phyloP scores from a whole-genome alignment of 1,140 invertebrate genomes.

The Micrasema longulum region DNA sequence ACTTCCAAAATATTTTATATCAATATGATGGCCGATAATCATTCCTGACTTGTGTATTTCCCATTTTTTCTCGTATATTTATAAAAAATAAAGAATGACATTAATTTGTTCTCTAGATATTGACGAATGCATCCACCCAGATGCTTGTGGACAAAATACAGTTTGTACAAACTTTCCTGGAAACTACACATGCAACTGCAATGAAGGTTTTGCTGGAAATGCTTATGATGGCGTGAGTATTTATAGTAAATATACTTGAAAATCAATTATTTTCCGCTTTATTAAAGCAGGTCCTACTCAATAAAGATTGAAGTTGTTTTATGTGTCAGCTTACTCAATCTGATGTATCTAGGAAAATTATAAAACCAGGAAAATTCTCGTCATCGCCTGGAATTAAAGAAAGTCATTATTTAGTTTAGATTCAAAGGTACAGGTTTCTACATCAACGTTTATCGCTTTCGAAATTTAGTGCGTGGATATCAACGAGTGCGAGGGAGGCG shows the following conservation, averaged over 20 bases:
- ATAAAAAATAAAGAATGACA: neutral
- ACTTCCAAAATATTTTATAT: too few relatives aligned
- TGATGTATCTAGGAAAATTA: too few relatives aligned
- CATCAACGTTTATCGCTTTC: conserved; percentile 28
- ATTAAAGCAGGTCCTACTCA: too few relatives aligned
- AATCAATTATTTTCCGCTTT: too few relatives aligned
- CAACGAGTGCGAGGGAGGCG: conserved; percentile 81
- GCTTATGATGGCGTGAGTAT: conserved; percentile 81
- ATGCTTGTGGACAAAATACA: conserved; percentile 83
- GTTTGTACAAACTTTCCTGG: conserved; percentile 86
- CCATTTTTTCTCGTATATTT: too few relatives aligned
- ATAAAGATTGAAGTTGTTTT: too few relatives aligned
- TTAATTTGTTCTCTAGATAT: conserved; percentile 74
- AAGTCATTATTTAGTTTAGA: conserved; percentile 1
- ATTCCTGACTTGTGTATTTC: too few relatives aligned
- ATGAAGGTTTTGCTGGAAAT: conserved; percentile 86
- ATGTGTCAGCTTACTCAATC: too few relatives aligned
- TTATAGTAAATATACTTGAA: too few relatives aligned
- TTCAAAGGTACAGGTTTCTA: neutral
- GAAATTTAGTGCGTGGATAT: conserved; percentile 80
- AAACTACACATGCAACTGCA: conserved; percentile 89
- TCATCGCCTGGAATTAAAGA: too few relatives aligned
- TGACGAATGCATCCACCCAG: conserved; percentile 84
- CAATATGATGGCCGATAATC: too few relatives aligned
- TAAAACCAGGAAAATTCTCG: too few relatives aligned